A percentile compares a stretch with the other conserved stretches of the same genome.
Conservation (phyloP, 2,888 invertebrate species). For the Troilus luridus region DNA sequence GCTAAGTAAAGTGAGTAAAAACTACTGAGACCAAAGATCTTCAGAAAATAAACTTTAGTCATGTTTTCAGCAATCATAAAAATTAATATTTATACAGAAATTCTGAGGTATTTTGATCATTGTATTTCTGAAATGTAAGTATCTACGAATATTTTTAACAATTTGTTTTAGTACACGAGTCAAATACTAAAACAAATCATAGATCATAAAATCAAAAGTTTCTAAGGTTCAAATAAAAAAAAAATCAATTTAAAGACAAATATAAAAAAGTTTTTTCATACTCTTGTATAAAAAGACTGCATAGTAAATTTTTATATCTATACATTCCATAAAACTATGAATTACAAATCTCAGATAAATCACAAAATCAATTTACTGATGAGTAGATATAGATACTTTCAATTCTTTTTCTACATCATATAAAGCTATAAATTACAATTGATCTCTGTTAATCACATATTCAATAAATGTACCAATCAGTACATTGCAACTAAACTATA, state of each 20-base stretch:
- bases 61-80: too few relatives aligned
- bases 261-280: constrained; percentile 47
- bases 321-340: not conserved
- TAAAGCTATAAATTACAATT: constrained; percentile 35
- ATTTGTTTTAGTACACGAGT: too few relatives aligned
- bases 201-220: not conserved
- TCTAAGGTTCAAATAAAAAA: not conserved
- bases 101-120: too few relatives aligned
- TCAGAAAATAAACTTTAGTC: too few relatives aligned
- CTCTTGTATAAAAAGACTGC: not conserved
- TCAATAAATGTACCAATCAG: not conserved
- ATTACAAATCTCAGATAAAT: not conserved
- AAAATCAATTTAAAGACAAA: not conserved
- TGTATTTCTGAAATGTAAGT: too few relatives aligned
- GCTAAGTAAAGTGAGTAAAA: too few relatives aligned
- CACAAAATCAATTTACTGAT: not conserved
- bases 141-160: too few relatives aligned
- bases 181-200: not conserved
- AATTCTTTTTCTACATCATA: not conserved
- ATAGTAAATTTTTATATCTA: constrained; percentile 28
- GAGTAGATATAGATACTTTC: not conserved
- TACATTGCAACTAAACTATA: not conserved
- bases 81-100: too few relatives aligned
- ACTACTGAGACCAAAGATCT: too few relatives aligned
- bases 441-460: constrained; percentile 3